Conservation (phyloP, 2,797 vertebrate species). For the Gymnothorax javanicus region DNA sequence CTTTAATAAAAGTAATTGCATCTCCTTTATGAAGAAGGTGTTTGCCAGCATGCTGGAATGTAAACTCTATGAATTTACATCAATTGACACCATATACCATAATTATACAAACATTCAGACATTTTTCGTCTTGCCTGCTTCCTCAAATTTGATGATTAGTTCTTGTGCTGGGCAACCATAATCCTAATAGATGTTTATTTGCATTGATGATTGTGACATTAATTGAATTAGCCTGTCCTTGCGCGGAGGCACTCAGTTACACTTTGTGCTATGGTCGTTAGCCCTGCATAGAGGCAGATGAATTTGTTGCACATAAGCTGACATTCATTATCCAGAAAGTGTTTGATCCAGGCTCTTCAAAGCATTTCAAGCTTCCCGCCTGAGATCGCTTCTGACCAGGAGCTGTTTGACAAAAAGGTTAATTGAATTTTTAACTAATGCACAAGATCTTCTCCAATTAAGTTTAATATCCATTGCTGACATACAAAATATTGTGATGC, state of each 20-base stretch:
- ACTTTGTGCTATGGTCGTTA: slow-evolving; percentile 26
- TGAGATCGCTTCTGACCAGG: background rate
- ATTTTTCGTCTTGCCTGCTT: slow-evolving; percentile 37
- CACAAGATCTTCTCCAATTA: background rate
- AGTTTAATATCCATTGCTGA: background rate
- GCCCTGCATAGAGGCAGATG: slow-evolving; percentile 37
- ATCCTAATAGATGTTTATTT: slow-evolving; percentile 62
- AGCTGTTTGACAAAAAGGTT: background rate
- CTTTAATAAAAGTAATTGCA: background rate
- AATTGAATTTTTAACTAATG: background rate
- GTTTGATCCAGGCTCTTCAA: background rate
- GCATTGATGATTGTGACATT: slow-evolving; percentile 62
- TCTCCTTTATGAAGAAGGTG: background rate
- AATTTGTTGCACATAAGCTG: background rate
- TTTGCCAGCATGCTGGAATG: background rate
- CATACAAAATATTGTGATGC: background rate
- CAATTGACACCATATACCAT: slow-evolving; percentile 30
- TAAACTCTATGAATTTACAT: slow-evolving; percentile 17
- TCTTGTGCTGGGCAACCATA: slow-evolving; percentile 45
- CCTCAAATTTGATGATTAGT: slow-evolving; percentile 49
- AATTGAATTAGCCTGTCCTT: slow-evolving; percentile 62
- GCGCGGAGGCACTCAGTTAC: slow-evolving; percentile 51
- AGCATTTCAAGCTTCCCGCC: background rate
- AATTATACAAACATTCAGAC: slow-evolving; percentile 53
- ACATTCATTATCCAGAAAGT: background rate